Evolutionary conservation across 2,113 vertebrate species (phyloP).

Genomic region (Ceyx cyanopectus): DNA sequence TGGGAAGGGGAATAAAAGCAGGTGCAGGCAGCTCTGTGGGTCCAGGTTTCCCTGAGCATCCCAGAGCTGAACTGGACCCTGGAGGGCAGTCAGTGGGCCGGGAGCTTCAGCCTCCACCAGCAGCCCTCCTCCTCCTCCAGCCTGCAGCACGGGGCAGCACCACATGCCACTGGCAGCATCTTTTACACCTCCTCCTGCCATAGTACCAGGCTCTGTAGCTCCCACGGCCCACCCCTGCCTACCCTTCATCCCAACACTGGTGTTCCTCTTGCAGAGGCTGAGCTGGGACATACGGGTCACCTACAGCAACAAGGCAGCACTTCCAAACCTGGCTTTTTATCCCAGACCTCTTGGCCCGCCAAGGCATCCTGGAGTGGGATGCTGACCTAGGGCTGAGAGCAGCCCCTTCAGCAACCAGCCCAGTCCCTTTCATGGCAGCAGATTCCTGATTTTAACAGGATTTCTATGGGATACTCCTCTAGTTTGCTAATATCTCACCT

Average conservation of each 20-base stretch:
- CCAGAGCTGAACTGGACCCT: neutral
- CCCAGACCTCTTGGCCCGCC: neutral
- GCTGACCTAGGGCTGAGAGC: neutral
- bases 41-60: neutral
- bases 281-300: neutral
- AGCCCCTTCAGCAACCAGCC: neutral
- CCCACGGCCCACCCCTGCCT: neutral
- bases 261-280: too few species aligned
- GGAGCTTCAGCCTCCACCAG: neutral
- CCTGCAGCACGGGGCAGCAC: neutral
- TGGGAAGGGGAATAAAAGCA: neutral
- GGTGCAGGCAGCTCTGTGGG: neutral
- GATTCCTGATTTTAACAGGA: neutral
- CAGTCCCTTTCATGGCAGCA: neutral
- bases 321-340: neutral
- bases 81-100: accelerated
- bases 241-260: accelerated
- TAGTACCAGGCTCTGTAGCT: neutral
- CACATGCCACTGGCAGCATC: neutral
- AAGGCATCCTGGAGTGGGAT: neutral
- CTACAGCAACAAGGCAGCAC: neutral
- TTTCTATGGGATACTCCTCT: neutral
- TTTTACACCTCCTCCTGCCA: neutral
- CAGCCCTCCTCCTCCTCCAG: neutral
- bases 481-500: neutral